A percentile compares a stretch with the other conserved stretches of the same genome.
Conservation (phyloP, 2,797 vertebrate species). For the Acrossocheilus wenchowensis region DNA sequence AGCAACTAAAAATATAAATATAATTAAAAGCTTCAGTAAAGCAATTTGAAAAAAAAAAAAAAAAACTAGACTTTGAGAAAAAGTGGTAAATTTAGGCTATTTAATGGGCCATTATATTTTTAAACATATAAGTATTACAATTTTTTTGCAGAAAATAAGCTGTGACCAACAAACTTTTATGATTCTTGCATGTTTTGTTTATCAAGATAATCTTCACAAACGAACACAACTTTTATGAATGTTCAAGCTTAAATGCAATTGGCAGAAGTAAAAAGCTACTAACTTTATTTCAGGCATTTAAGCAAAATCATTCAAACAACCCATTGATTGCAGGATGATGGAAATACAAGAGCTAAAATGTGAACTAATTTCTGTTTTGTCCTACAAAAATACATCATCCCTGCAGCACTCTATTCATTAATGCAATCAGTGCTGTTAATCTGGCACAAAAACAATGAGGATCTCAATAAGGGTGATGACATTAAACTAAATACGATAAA, state of each 20-base stretch:
- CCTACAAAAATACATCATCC: background rate
- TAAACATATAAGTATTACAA: background rate
- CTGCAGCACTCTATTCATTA: background rate
- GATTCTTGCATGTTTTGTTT: background rate
- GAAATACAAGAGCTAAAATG: background rate
- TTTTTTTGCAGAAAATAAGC: too few species aligned
- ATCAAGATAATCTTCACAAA: background rate
- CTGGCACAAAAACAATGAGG: background rate
- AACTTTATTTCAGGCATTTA: background rate
- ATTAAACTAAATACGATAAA: background rate
- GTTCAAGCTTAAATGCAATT: background rate
- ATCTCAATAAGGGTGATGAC: background rate
- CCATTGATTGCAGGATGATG: background rate
- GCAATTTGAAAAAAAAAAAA: background rate
- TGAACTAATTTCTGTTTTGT: background rate
- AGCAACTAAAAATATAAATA: background rate
- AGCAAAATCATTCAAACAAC: background rate
- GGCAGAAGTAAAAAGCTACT: background rate
- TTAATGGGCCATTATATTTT: background rate
- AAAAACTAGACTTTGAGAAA: background rate
- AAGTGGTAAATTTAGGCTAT: background rate
- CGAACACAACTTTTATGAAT: background rate
- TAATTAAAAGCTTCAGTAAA: background rate
- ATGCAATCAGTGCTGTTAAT: background rate
- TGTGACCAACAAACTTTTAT: background rate